A percentile compares a stretch with the other conserved stretches of the same genome.
These are phyloP conservation scores for Pyrochroa serraticornis DNA, from an alignment of 2,888 invertebrate genomes.

Conservation along the genomic window DNA sequence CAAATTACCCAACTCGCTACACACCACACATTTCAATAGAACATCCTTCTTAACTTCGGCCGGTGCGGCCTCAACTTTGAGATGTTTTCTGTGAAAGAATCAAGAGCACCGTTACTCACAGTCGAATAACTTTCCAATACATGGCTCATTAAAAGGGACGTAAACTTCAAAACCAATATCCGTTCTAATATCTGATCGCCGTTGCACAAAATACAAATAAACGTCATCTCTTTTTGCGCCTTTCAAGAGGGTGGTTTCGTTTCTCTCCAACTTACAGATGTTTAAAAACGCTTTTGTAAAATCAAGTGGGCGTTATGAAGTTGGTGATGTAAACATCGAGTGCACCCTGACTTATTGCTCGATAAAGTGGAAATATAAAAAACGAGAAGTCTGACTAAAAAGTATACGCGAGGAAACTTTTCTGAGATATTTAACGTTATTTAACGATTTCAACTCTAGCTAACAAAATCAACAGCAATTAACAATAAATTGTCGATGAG, in stretches of 20 bases:
- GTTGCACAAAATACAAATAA: conserved; percentile 44
- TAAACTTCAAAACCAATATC: conserved; percentile 51
- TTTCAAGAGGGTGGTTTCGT: conserved; percentile 22
- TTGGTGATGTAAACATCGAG: conserved; percentile 47
- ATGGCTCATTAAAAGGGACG: conserved; percentile 53
- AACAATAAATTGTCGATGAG: neutral
- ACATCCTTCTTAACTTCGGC: conserved; percentile 34
- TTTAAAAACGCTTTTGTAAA: conserved; percentile 42
- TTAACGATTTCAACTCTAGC: too few species aligned
- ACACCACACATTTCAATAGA: conserved; percentile 10
- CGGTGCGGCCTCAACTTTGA: conserved; percentile 37
- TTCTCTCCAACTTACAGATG: conserved; percentile 41
- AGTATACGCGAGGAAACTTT: too few species aligned
- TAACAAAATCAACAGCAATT: too few species aligned
- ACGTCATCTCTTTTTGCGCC: conserved; percentile 29
- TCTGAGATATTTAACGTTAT: neutral
- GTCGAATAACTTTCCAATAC: conserved; percentile 48
- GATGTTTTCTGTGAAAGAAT: conserved; percentile 42
- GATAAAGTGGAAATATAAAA: conserved; percentile 31
- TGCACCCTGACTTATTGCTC: conserved; percentile 38
- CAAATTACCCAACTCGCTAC: conserved; percentile 12
- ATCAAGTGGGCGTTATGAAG: conserved; percentile 48
- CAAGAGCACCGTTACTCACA: conserved; percentile 46
- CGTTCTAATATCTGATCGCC: conserved; percentile 42
- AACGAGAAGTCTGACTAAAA: neutral